Evolutionary conservation across 1,140 invertebrate species (phyloP), one percentile per base, ranked within the genome.

Genomic region (Chrysoperla carnea): DNA sequence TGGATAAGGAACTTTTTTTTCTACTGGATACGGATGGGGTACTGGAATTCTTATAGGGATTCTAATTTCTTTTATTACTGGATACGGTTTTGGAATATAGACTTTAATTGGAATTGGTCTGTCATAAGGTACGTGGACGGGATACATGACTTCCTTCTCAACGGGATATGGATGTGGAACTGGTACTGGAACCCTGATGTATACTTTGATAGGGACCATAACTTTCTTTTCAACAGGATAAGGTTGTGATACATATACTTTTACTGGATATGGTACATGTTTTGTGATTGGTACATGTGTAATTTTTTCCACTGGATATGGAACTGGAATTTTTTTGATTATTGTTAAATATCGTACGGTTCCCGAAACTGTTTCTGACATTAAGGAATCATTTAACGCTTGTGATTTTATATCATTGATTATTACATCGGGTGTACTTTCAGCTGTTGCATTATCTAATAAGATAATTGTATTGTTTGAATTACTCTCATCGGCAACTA

Each of bases 111-210:
- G 64, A 23, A 55, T 50, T 39, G 58, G 59, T 42, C 59, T 55
- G 14, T 68, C 67, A 11, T 64, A 56, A 2, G 61, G 64, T 7
- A 70, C 64, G 48, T 69, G 66, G 6, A 67, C 66, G 15, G 59
- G 53, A 37, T 64, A 62, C 6, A 67, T 69, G 12, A 72, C 41
- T 23, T 37, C 35, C 15, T 80, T 81, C 37, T 76, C 75, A 0
- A 81, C 76, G 13, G 75, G 73, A 52, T 76, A 72, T 1, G 76
- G 75, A 38, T 67, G 61, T 33, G 68, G 63, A 40, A 75, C 69
- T 5, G 76, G 72, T n/a, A 73, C 66, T 36, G 72, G 73, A 48
- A 68, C 64, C 36, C 79, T 76, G 29, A 76, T 69, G 4, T 61
- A 72, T 13, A 80, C 62, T 62, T 71, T 68, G 52, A 72, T 63